Evolutionary conservation across 2,797 vertebrate species (phyloP).

Genomic region (Stomatorhinus walkeri): DNA sequence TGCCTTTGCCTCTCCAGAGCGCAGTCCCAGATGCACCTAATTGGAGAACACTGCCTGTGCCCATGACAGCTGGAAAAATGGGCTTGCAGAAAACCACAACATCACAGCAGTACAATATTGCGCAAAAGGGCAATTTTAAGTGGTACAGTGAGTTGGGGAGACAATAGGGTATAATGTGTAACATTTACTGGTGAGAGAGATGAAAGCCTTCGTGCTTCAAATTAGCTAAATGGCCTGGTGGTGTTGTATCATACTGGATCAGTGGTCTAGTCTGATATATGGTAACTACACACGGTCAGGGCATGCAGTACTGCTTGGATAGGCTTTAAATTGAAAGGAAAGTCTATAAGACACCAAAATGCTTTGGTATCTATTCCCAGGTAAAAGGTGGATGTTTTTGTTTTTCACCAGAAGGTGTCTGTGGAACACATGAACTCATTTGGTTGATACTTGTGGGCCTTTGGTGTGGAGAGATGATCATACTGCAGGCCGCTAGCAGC

Average conservation of each 20-base stretch:
- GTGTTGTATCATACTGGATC: neutral
- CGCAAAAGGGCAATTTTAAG: neutral
- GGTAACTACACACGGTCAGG: neutral
- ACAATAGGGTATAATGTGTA: neutral
- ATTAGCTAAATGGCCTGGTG: neutral
- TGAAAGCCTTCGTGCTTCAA: constrained; percentile 1
- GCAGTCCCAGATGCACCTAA: neutral
- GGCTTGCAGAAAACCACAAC: neutral
- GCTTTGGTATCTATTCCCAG: neutral
- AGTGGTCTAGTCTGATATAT: neutral
- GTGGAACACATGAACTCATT: neutral
- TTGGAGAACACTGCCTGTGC: neutral
- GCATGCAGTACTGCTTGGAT: neutral
- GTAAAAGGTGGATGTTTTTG: neutral
- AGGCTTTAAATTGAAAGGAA: neutral
- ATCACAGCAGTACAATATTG: neutral
- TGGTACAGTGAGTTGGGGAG: neutral
- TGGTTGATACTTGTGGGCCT: neutral
- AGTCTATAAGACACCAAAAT: neutral
- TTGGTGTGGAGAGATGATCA: neutral
- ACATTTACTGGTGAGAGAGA: constrained; percentile 2
- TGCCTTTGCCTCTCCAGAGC: neutral
- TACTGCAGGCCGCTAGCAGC: neutral
- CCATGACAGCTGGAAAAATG: neutral
- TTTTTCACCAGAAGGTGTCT: neutral